Evolutionary conservation across 2,888 invertebrate species (phyloP), one percentile per base, ranked within the genome.

Genomic region (Trimorus sp.): DNA sequence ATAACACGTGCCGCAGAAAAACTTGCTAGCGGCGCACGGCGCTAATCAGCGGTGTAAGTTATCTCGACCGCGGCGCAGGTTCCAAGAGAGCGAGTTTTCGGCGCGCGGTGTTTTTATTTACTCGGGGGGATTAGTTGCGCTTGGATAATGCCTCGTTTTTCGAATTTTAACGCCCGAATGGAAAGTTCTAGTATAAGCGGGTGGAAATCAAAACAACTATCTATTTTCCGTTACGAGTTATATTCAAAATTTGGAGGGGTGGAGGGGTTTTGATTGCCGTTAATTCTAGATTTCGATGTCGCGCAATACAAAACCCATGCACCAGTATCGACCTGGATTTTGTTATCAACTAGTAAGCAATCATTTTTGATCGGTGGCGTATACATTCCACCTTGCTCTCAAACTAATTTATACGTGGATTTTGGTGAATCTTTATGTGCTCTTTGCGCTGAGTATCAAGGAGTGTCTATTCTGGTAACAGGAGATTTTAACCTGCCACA

Each of bases 401-500:
- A 3, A 1, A 8, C 15, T 8, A 40, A 45, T 1, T 12, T 62
- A 26, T 62, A 48, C 26, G 48, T 48, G 4, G 36, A 62, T 48
- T 45, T 62, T 62, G 48, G 62, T 14, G 14, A 37, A 9, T 63
- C 63, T 14, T 37, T 49, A 9, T 9, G 7, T 9, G 49, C 7
- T 37, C n/a, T 63, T 38, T 26, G 26, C 26, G 26, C 26, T 26
- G 26, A 26, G 26, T 26, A 26, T 26, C 26, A 26, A 4, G 26
- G 26, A 26, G 26, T 26, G 26, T 26, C 26, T 26, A 26, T 26
- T 26, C 26, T 26, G 26, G 26, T 26, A 26, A 26, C 49, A 4
- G 63, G 49, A 4, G 63, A 63, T 51, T 63, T 63, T n/a, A 63
- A 63, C 15, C 37, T 63, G 37, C 63, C 37, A 12, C 8, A 51